Percentiles rank a stretch among this genome's conserved stretches.
Evolutionary conservation across 2,888 invertebrate species (phyloP).

Genomic region (Lucinisca nassula): DNA sequence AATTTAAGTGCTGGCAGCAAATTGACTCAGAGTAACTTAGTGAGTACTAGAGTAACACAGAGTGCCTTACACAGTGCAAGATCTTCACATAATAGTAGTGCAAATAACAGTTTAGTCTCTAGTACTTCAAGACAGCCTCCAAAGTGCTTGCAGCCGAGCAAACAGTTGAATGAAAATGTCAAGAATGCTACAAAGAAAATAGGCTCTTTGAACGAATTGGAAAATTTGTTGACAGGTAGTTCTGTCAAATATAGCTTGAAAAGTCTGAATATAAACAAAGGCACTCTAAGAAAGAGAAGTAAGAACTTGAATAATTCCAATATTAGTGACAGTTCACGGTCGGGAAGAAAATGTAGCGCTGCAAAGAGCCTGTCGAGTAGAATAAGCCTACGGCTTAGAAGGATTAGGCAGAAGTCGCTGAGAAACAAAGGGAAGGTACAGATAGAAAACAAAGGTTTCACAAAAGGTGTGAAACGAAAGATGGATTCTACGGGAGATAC

Average conservation of each 20-base stretch:
- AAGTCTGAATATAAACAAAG: slow-evolving; percentile 49
- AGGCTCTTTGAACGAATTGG: slow-evolving; percentile 45
- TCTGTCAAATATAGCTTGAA: slow-evolving; percentile 53
- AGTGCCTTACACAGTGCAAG: neutral
- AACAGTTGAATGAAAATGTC: slow-evolving; percentile 48
- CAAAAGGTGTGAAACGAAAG: slow-evolving; percentile 71
- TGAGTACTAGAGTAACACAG: slow-evolving; percentile 19
- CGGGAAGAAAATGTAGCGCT: slow-evolving; percentile 32
- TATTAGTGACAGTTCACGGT: slow-evolving; percentile 32
- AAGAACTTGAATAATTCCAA: slow-evolving; percentile 59
- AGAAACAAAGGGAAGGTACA: slow-evolving; percentile 30
- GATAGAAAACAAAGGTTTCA: slow-evolving; percentile 69
- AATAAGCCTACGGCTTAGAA: slow-evolving; percentile 62
- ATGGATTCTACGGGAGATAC: slow-evolving; percentile 58
- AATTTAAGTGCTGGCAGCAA: slow-evolving; percentile 16
- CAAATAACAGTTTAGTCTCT: slow-evolving; percentile 12
- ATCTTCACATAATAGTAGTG: neutral
- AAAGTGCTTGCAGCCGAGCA: slow-evolving; percentile 60
- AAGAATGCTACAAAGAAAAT: slow-evolving; percentile 4
- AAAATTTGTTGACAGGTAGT: slow-evolving; percentile 54
- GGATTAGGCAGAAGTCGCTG: slow-evolving; percentile 52
- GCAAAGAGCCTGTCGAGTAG: slow-evolving; percentile 63
- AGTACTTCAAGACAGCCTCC: slow-evolving; percentile 11
- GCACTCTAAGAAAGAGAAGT: slow-evolving; percentile 12
- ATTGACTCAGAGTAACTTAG: slow-evolving; percentile 16